Percentiles rank a stretch among this genome's conserved stretches.
Evolutionary conservation across 2,888 invertebrate genomes (phyloP).

Genomic region (Polyommatus iphigenia): DNA sequence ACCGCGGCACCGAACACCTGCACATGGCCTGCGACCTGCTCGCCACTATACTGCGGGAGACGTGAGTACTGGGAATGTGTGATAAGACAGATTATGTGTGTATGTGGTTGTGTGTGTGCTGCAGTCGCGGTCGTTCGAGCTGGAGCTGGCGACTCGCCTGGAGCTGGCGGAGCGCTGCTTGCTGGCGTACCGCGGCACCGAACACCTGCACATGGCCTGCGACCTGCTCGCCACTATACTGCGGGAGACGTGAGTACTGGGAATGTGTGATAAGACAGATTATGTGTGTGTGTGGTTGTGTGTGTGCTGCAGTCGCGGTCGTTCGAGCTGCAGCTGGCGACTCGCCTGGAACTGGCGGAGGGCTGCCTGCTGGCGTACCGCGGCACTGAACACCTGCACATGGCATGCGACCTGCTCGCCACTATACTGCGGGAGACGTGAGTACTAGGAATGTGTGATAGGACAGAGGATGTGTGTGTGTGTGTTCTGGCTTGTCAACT

Average conservation of each 20-base stretch:
- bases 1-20: conserved; percentile 82
- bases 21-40: conserved; percentile 82
- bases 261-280: background rate
- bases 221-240: conserved; percentile 78
- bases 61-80: background rate
- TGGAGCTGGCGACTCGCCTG: conserved; percentile 81
- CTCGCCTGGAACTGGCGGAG: conserved; percentile 81
- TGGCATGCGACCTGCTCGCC: conserved; percentile 82
- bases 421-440: conserved; percentile 57
- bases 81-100: background rate
- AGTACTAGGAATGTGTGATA: background rate
- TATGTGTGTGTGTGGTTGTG: background rate
- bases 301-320: conserved; percentile 59
- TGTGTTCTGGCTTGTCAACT: too few relatives aligned
- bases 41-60: conserved; percentile 64
- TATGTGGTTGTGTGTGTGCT: conserved; percentile 46
- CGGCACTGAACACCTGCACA: conserved; percentile 81
- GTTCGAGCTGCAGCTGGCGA: conserved; percentile 79
- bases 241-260: conserved; percentile 47
- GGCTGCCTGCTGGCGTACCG: conserved; percentile 84
- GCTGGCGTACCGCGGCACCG: conserved; percentile 81
- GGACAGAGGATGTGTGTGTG: background rate
- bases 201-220: conserved; percentile 82
- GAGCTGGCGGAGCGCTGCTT: conserved; percentile 83
- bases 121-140: conserved; percentile 65